Evolutionary conservation across 2,888 invertebrate genomes (phyloP), one percentile per base, ranked within the genome.

Genomic region (Drosophila ezoana): DNA sequence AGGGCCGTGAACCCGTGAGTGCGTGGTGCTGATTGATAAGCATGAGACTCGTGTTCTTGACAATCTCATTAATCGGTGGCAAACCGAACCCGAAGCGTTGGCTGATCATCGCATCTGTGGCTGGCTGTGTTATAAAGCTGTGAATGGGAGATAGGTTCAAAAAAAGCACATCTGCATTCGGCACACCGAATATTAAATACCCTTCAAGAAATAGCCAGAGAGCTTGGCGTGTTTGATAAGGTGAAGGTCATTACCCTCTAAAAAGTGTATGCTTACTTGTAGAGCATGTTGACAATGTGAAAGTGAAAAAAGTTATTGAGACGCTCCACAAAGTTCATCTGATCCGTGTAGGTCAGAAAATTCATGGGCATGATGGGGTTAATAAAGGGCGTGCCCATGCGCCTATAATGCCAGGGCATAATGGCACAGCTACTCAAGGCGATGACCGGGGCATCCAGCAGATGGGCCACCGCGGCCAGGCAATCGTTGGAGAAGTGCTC

Each of bases 401-500:
- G 92, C 8, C 90, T 89, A 58, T 93, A 93, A 48, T 93, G 92
- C 93, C 94, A 95, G 0, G 95, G 94, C 93, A 94, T 94, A 13
- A 94, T 76, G 35, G 93, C 91, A 74, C 94, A 93, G 0, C 94
- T 94, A 9, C 94, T 93, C 4, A 95, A 79, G 0, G 93, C 93
- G 0, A 95, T 92, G 1, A 94, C 93, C 0, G 95, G 95, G 0
- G 94, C 94, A 18, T 93, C 89, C 20, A 95, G 93, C 77, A 94
- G 94, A 81, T 95, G 93, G 0, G 94, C 94, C 20, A 96, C 85
- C 0, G 94, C 95, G 32, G 95, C 89, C 83, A 94, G 94, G 87
- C 96, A 95, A 81, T 96, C 95, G 60, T 94, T 94, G 79, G 95
- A 95, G 87, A 96, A 96, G 52, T 94, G 93, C 90, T 96, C 96